These are phyloP conservation scores for Dufourea novaeangliae DNA, from an alignment of 1,140 invertebrate species.

Conservation along the genomic window DNA sequence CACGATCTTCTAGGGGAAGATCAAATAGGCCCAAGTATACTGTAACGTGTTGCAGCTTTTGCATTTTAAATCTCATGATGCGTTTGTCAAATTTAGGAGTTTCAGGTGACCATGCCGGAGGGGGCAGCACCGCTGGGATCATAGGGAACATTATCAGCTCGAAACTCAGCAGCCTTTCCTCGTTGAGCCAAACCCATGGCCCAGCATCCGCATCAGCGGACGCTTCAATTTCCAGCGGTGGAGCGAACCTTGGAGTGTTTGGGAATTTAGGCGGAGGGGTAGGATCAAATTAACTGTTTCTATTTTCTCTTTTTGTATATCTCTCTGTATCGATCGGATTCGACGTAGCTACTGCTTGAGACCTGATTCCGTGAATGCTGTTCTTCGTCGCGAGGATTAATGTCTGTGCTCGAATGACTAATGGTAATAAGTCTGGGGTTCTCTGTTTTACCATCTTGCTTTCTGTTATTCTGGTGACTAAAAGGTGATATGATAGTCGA, in stretches of 20 bases:
- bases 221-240: constrained; percentile 72
- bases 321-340: background rate
- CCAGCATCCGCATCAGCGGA: constrained; percentile 82
- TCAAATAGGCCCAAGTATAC: too few species aligned
- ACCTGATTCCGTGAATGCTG: background rate
- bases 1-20: too few species aligned
- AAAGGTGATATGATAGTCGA: too few species aligned
- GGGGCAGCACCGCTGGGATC: constrained; percentile 12
- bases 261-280: constrained; percentile 74
- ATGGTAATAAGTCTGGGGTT: too few species aligned
- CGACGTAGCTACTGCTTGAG: background rate
- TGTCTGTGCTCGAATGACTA: too few species aligned
- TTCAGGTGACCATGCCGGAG: constrained; percentile 7
- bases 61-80: background rate
- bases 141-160: constrained; percentile 62
- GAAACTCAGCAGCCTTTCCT: constrained; percentile 56
- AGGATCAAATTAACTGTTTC: constrained; percentile 71
- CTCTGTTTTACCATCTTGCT: too few species aligned
- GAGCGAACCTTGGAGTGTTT: constrained; percentile 67
- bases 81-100: constrained; percentile 13
- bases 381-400: background rate
- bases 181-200: constrained; percentile 54
- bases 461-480: too few species aligned
- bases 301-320: constrained; percentile 6
- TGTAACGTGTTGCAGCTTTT: background rate